Evolutionary conservation across 2,113 vertebrate genomes (phyloP).

Genomic region (Marmota flaviventris): DNA sequence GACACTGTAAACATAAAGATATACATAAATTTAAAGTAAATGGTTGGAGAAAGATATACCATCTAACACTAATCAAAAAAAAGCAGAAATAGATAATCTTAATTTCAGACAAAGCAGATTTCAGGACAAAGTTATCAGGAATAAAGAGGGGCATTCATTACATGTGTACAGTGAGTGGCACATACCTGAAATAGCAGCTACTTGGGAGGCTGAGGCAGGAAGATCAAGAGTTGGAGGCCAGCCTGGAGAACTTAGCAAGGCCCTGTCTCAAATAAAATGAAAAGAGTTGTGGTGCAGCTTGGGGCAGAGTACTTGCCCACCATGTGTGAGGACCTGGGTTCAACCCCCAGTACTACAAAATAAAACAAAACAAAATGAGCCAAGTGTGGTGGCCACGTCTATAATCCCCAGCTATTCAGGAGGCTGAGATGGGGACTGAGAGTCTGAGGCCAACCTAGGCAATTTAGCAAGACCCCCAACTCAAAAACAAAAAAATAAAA

Average conservation of each 20-base stretch:
- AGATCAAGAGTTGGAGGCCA: no score
- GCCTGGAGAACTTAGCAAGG: no score
- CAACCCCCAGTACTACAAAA: no score
- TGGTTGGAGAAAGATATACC: neutral
- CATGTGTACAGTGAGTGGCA: no score
- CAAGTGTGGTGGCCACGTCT: neutral
- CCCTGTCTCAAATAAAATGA: no score
- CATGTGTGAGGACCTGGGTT: no score
- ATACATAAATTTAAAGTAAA: neutral
- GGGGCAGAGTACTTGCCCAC: no score
- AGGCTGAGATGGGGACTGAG: no score
- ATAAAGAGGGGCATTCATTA: neutral
- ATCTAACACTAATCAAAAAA: neutral
- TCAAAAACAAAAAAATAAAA: neutral
- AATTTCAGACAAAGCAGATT: neutral
- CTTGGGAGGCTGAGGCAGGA: no score
- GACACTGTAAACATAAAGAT: neutral
- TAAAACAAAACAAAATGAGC: no score
- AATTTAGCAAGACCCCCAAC: neutral
- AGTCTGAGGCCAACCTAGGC: neutral
- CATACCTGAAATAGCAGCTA: no score
- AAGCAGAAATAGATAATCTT: neutral
- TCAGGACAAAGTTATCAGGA: neutral
- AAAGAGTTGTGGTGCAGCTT: no score
- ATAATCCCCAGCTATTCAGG: neutral